Evolutionary conservation across 2,888 invertebrate species (phyloP), one percentile per base, ranked within the genome.

Genomic region (Embidobia sp.): DNA sequence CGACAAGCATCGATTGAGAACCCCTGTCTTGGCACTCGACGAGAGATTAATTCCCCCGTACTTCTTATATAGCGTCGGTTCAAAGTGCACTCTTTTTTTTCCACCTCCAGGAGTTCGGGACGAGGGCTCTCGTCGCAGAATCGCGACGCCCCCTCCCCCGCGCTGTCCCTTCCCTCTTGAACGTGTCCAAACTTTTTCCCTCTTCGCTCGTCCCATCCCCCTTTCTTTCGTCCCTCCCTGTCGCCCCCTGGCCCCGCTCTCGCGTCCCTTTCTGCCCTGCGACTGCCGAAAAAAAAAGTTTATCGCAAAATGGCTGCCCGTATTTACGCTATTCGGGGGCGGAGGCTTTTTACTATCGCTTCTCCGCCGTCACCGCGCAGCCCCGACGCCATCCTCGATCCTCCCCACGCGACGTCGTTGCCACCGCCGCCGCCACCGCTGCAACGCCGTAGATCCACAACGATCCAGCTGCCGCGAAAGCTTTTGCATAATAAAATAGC

Each of bases 401-500:
- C 66, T 66, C 73, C 69, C 74, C 70, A 66, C 66, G 57, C 53
- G 44, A 64, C 69, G 70, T 29, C 27, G 66, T 51, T 31, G 26
- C 78, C 77, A 40, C 77, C 73, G 73, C 77, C 80, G 76, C 57
- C 79, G 73, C 69, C 81, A 79, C 77, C 79, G 81, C 42, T 59
- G 77, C 67, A 59, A 46, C 84, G 84, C 83, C 82, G 82, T 83
- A 82, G 85, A 86, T 84, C 85, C 81, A 83, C 84, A 87, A 86
- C 87, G 86, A 87, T 84, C 86, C 88, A 86, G 86, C 87, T 86
- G 87, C 87, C 86, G 87, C 85, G 87, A 87, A 86, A 88, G 89
- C 88, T 89, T 89, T 89, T 88, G 89, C 89, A 89, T 89, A 89
- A 88, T 89, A 89, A 89, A 88, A 88, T 87, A 88, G 88, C 85